Evolutionary conservation across 2,113 vertebrate species (phyloP).

Genomic region (Dipodomys spectabilis): DNA sequence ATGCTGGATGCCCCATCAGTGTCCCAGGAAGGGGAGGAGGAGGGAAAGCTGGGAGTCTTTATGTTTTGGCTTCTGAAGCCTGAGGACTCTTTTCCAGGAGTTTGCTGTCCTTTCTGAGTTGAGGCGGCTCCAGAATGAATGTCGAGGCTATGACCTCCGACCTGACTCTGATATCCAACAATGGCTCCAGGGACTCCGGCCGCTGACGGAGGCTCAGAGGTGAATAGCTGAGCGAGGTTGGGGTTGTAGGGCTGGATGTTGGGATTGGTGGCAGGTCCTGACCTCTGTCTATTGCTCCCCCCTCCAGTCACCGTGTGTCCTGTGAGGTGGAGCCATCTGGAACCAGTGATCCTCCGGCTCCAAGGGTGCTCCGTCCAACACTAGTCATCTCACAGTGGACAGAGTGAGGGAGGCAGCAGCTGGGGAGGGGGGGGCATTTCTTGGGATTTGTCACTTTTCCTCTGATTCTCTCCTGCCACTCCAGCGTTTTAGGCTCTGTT

Average conservation of each 20-base stretch:
- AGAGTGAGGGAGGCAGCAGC: conserved; percentile 85
- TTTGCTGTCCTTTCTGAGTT: conserved; percentile 94
- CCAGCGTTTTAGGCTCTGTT: conserved; percentile 84
- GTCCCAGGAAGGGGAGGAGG: background rate
- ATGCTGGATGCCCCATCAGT: background rate
- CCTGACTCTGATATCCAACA: conserved; percentile 86
- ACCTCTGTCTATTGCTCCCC: background rate
- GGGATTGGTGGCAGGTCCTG: background rate
- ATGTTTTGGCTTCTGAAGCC: conserved; percentile 29
- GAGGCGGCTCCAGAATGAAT: conserved; percentile 91
- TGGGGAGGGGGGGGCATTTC: background rate
- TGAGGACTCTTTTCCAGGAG: conserved; percentile 86
- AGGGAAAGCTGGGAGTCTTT: background rate
- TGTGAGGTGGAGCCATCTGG: conserved; percentile 90
- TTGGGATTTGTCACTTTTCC: background rate
- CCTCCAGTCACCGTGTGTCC: conserved; percentile 90
- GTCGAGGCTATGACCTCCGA: conserved; percentile 90
- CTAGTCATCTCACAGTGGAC: conserved; percentile 92
- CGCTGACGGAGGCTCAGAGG: conserved; percentile 91
- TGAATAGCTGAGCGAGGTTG: conserved; percentile 64
- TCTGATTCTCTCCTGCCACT: background rate
- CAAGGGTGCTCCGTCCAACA: conserved; percentile 85
- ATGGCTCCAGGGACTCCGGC: conserved; percentile 90
- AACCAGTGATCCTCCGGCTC: conserved; percentile 79
- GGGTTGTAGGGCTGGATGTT: background rate